A percentile compares a stretch with the other conserved stretches of the same genome.
phyloP scores from a whole-genome alignment of 2,797 vertebrate species.

The Lophius americanus region DNA sequence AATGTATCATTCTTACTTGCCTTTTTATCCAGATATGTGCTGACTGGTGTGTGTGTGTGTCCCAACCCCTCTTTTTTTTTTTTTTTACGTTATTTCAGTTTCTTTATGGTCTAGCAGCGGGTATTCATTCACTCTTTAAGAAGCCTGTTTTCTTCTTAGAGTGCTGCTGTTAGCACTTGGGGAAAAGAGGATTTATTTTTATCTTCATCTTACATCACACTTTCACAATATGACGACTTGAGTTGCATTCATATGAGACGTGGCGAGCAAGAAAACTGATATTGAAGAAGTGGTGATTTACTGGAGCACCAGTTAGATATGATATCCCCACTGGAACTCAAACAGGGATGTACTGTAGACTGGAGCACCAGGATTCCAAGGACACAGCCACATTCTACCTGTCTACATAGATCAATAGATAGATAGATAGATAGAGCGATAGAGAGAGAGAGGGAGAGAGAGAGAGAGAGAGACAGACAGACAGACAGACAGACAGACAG shows the following conservation, averaged over 20 bases:
- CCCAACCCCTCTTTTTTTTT: background rate
- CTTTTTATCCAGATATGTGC: no score
- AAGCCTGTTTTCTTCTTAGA: conserved; percentile 43
- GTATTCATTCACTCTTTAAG: conserved; percentile 22
- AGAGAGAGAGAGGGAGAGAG: no score
- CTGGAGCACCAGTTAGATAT: conserved; percentile 25
- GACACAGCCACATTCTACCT: no score
- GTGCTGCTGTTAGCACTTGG: conserved; percentile 35
- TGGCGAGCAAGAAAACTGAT: conserved; percentile 41
- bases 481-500: no score
- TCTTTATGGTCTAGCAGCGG: conserved; percentile 7
- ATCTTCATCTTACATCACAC: conserved; percentile 69
- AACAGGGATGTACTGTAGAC: conserved; percentile 12
- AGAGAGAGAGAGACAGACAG: no score
- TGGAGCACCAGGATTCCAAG: conserved; percentile 9
- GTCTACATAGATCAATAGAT: no score
- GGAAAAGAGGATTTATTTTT: conserved; percentile 54
- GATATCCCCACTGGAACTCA: conserved; percentile 29
- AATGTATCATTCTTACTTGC: no score
- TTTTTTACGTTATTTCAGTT: conserved; percentile 8
- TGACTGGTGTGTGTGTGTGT: no score
- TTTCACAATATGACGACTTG: conserved; percentile 63
- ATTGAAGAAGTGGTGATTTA: conserved; percentile 35
- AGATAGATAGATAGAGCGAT: no score
- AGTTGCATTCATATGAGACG: conserved; percentile 43